Percentiles rank a stretch among this genome's conserved stretches.
Conservation (phyloP, 2,888 invertebrate genomes). For the Trissolcus japonicus region DNA sequence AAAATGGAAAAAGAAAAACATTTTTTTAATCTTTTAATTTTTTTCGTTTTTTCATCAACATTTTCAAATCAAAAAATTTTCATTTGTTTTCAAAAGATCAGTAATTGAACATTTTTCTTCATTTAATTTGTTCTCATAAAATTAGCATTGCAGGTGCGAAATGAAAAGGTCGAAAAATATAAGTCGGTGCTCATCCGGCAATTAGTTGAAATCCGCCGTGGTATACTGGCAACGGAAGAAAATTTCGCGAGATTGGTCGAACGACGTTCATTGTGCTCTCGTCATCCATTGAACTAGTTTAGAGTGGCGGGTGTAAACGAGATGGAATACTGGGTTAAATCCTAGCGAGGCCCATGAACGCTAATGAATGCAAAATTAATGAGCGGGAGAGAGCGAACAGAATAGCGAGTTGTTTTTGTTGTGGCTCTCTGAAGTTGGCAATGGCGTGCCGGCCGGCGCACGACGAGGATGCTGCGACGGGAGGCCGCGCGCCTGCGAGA, state of each 20-base stretch:
- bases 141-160: no score
- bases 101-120: no score
- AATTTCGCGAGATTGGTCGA: constrained; percentile 2
- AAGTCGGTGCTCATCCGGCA: not conserved
- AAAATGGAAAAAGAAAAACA: no score
- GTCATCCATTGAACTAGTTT: constrained; percentile 42
- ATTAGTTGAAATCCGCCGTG: constrained; percentile 14
- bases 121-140: no score
- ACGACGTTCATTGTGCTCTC: constrained; percentile 40
- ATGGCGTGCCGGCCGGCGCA: constrained; percentile 37
- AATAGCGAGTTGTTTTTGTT: constrained; percentile 36
- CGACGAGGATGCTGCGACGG: not conserved
- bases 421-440: constrained; percentile 22
- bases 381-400: constrained; percentile 29
- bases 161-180: not conserved
- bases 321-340: constrained; percentile 44
- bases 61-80: no score
- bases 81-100: no score
- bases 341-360: constrained; percentile 40
- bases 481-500: constrained; percentile 2
- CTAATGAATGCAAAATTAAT: constrained; percentile 39
- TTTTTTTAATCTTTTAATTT: no score
- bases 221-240: constrained; percentile 11
- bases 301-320: constrained; percentile 13
- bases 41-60: no score